Base-by-base conservation (phyloP, 2,113 vertebrate genomes). In the Mixornis gularis region DNA sequence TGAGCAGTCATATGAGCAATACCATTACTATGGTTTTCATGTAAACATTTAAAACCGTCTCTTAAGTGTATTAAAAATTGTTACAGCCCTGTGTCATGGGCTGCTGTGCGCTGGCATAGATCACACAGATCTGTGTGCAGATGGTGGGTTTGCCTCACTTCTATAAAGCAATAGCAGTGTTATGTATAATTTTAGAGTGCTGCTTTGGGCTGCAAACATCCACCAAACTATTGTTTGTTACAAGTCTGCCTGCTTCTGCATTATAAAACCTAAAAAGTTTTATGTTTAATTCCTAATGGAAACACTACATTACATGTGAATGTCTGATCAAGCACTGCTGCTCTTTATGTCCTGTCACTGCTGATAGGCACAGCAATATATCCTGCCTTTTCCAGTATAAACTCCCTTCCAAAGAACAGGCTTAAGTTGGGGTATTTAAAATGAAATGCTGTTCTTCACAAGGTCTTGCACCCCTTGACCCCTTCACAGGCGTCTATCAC, bases 251-350 rank as follows among this genome's bases (percentile, higher is more conserved):
- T 12, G 26, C 21, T 38, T 21, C 64, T 10, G 14, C 52, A 41
- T 91, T 91, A 77, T 70, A 80, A 93, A 95, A 87, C 26, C 27
- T 46, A 73, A 71, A 83, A 73, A 80, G 74, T 87, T 95, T 96
- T 94, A 95, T 49, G 65, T 44, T 73, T 90, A 92, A 92, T 94
- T 93, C 94, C 96, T 95, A 74, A 63, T 91, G 94, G 96, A 96
- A 96, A 96, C 94, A 87, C 93, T 83, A 88, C 55, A 89, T 87
- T 89, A 94, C 93, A 89, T 53, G 62, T 29, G 85, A 71, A 93
- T 90, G 49, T 43, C 79, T 77, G 92, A 97, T 94, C 96, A 94
- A 94, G 96, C 84, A 94, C 91, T 38, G 83, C 73, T 93, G 86
- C 79, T 89, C 41, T 93, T 96, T 96, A 95, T 96, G 93, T 60